Evolutionary conservation across 1,140 invertebrate genomes (phyloP), one percentile per base, ranked within the genome.

Genomic region (Belonocnema kinseyi): DNA sequence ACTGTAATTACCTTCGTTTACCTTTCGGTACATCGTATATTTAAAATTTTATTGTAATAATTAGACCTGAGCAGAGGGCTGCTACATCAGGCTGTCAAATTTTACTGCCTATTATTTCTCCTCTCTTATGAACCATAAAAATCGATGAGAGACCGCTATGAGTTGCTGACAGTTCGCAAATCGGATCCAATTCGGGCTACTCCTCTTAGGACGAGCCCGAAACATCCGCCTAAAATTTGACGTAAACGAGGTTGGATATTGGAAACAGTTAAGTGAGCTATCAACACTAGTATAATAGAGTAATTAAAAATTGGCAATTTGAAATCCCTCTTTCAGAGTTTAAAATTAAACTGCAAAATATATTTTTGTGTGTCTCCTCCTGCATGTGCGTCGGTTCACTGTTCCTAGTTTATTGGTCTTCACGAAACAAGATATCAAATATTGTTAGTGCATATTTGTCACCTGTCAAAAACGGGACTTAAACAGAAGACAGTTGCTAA

Each of bases 271-370:
- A 54, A 19, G 17, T 17, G 53, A 54, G 53, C 53, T 54, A 54
- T 54, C 53, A 54, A 54, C 53, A 17, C 17, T 54, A n/a, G 53
- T 54, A 54, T 19, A 54, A 54, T 54, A 10, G 17, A 54, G 56
- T 83, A 73, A 84, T 83, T 84, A 84, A 77, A 84, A 84, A 83
- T 79, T 80, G 79, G 79, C 79, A 53, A 75, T 76, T 81, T 75
- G 52, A 51, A 51, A 58, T 72, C 58, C 61, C 21, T 75, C 79
- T 77, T 77, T 78, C 46, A 16, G 40, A 1, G 40, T 46, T 46
- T 7, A 1, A 46, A 46, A 46, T 33, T 46, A 46, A 46, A 46
- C 40, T 46, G 40, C 40, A 46, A 11, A 7, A 46, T 1, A 46
- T 46, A 46, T 46, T 46, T 10, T 11, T 46, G 40, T 46, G 40